phyloP scores from a whole-genome alignment of 2,888 invertebrate species.

The Pseudanteris insignis region DNA sequence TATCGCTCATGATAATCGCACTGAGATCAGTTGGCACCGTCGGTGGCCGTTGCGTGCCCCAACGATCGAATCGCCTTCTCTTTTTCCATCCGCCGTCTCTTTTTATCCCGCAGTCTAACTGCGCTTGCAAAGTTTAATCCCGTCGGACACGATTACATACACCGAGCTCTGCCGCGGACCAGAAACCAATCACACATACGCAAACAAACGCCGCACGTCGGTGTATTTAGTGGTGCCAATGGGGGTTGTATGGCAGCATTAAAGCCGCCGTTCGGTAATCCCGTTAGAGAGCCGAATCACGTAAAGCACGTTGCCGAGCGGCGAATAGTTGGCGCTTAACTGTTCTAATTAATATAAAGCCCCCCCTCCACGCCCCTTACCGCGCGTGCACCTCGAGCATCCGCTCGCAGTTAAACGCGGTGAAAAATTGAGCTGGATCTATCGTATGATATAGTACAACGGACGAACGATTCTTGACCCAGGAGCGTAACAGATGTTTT shows the following conservation, averaged over 20 bases:
- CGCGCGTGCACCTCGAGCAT: no score
- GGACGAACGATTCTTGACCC: no score
- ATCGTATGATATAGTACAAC: no score
- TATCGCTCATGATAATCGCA: no score
- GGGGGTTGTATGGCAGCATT: constrained; percentile 53
- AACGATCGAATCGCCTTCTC: no score
- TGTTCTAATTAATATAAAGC: constrained; percentile 64
- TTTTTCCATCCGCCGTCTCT: neutral
- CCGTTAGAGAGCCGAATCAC: constrained; percentile 62
- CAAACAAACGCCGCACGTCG: constrained; percentile 24
- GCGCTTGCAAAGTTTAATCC: constrained; percentile 40
- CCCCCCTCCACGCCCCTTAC: no score
- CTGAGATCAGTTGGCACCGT: no score
- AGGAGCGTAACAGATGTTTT: no score
- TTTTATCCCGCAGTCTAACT: constrained; percentile 28
- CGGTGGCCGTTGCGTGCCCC: neutral
- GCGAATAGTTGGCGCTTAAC: constrained; percentile 59
- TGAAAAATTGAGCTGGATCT: no score
- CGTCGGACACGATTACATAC: constrained; percentile 26
- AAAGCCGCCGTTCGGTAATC: constrained; percentile 57
- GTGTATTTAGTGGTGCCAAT: constrained; percentile 43
- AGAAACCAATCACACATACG: constrained; percentile 51
- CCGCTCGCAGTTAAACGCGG: no score
- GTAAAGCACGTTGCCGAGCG: constrained; percentile 59
- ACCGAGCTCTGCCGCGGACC: constrained; percentile 33